phyloP scores from a whole-genome alignment of 1,140 invertebrate genomes.

The Caenorhabditis briggsae region DNA sequence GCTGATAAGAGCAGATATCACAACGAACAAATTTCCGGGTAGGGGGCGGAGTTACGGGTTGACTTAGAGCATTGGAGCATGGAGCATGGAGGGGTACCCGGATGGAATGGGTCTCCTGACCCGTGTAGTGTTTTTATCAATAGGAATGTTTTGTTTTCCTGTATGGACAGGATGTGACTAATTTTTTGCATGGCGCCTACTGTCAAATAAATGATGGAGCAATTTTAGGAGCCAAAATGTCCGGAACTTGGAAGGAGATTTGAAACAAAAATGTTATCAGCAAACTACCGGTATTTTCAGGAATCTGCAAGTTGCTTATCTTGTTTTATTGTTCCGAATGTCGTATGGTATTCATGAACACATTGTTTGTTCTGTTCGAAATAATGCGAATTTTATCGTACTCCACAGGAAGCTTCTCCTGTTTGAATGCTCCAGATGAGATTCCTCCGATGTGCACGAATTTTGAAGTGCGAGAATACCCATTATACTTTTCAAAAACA shows the following conservation, averaged over 20 bases:
- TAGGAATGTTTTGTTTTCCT: too few relatives aligned
- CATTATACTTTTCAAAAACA: constrained; percentile 34
- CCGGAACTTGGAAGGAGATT: too few relatives aligned
- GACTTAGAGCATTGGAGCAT: neutral
- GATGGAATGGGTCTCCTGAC: too few relatives aligned
- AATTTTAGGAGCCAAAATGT: too few relatives aligned
- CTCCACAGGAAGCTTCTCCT: neutral
- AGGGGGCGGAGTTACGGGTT: neutral
- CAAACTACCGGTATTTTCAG: too few relatives aligned
- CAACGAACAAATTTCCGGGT: neutral
- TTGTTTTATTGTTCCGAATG: too few relatives aligned
- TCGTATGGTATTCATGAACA: neutral
- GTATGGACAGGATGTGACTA: too few relatives aligned
- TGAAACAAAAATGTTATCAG: too few relatives aligned
- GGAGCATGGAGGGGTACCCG: neutral
- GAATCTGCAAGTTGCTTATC: too few relatives aligned
- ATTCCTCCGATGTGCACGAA: constrained; percentile 27
- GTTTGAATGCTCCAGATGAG: constrained; percentile 2
- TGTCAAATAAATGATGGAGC: too few relatives aligned
- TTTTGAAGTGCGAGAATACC: constrained; percentile 36
- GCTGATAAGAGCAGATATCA: constrained; percentile 9
- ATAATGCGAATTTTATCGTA: neutral
- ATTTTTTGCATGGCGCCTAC: too few relatives aligned
- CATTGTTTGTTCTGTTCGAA: constrained; percentile 6
- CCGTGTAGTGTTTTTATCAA: too few relatives aligned